Evolutionary conservation across 2,797 vertebrate genomes (phyloP).

Genomic region (Propithecus perrieri): DNA sequence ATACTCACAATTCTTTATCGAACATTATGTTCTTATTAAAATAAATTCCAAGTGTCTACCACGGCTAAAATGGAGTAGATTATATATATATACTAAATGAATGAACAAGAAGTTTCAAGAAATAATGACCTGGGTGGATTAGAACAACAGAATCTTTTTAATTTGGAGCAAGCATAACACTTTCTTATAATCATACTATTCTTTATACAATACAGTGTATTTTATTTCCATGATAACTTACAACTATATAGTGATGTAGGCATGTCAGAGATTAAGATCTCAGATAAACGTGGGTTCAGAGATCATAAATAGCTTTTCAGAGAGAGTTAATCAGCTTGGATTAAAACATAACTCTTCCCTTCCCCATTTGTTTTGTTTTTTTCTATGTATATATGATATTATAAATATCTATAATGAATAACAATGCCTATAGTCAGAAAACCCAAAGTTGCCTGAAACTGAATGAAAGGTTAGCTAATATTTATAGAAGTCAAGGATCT

Average conservation of each 20-base stretch:
- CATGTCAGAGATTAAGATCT: neutral
- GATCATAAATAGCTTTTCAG: neutral
- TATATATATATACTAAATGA: neutral
- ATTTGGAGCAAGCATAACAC: neutral
- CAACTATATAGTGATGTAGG: neutral
- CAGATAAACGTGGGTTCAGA: neutral
- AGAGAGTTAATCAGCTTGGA: neutral
- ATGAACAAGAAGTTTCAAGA: neutral
- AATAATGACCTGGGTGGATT: neutral
- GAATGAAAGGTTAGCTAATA: neutral
- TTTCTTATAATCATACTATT: neutral
- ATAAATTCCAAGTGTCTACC: neutral
- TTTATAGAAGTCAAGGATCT: neutral
- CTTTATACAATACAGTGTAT: neutral
- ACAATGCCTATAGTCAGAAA: neutral
- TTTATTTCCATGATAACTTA: neutral
- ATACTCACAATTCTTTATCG: neutral
- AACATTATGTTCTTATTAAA: neutral
- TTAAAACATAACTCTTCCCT: neutral
- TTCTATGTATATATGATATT: neutral
- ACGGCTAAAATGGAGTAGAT: neutral
- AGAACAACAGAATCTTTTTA: neutral
- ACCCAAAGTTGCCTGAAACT: neutral
- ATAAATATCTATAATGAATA: neutral
- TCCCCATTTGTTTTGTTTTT: neutral